Base-by-base conservation (phyloP, 2,888 invertebrate species). In the Poecilobothrus nobilitatus region DNA sequence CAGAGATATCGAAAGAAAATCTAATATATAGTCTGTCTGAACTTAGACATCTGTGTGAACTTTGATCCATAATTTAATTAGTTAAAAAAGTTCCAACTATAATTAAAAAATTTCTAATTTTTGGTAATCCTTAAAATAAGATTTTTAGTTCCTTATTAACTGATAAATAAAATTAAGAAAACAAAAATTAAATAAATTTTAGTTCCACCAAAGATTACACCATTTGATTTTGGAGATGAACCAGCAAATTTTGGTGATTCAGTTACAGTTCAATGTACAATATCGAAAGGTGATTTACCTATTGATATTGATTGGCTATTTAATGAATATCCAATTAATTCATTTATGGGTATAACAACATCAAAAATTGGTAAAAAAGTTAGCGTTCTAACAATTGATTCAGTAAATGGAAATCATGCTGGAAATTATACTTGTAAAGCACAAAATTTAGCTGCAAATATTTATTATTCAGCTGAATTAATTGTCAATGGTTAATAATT, bases 221-320 rank as follows among this genome's bases (percentile, higher is more conserved):
- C 83, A n/a, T 84, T 85, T 73, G 81, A 82, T 73, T 86, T 87
- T 73, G 81, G 81, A 8, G 85, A 85, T 66, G 86, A 87, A 68
- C 83, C 86, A 1, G 84, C 87, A 22, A 87, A 88, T 76, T 86
- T 87, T 70, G 89, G 88, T 15, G 88, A 88, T 73, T 83, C 85
- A 68, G 85, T 86, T 10, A 87, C 87, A 62, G 82, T 87, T 44
- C 84, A 85, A 68, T 89, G 89, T 78, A 84, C 86, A 68, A 86
- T 89, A 44, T 84, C 84, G n/a, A 87, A 87, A 77, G 89, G 91
- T 22, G 91, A 91, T 80, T 82, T 85, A 71, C 90, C 90, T 1
- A 83, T 90, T 68, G 83, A 84, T 72, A 87, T 90, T 68, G 81
- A 81, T 41, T 90, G 89, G 89, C 80, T 83, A 41, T 86, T 88